Conservation (phyloP, 2,113 vertebrate species). For the Oenanthe oenanthe region DNA sequence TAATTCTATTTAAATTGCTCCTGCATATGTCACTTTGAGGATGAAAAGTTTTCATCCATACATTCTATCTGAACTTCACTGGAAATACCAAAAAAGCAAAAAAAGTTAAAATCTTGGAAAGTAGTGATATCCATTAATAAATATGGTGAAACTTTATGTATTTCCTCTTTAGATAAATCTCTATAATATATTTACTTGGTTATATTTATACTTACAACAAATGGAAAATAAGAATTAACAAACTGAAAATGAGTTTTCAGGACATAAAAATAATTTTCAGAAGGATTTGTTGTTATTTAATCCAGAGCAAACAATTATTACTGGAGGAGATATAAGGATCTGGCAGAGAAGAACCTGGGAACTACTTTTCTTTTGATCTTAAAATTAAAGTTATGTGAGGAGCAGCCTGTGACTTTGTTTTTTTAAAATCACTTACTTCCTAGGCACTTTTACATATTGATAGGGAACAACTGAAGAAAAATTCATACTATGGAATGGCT, state of each 20-base stretch:
- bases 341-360: neutral
- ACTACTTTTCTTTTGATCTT: neutral
- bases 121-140: neutral
- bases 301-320: neutral
- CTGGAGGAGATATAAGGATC: neutral
- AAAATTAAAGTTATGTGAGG: neutral
- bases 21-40: neutral
- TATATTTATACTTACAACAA: neutral
- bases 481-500: neutral
- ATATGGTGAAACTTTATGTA: neutral
- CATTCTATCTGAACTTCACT: neutral
- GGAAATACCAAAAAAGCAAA: neutral
- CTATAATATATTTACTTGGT: neutral
- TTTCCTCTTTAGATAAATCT: neutral
- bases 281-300: neutral
- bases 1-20: neutral
- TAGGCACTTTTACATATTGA: neutral
- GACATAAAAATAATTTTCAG: neutral
- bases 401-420: neutral
- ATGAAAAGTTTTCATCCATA: neutral
- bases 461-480: neutral
- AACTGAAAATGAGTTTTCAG: neutral
- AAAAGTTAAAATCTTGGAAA: neutral
- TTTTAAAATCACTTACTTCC: constrained; percentile 10
- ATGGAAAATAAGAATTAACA: neutral